These are phyloP conservation scores for Ctena decussata DNA, from an alignment of 2,888 invertebrate species.

Conservation along the genomic window DNA sequence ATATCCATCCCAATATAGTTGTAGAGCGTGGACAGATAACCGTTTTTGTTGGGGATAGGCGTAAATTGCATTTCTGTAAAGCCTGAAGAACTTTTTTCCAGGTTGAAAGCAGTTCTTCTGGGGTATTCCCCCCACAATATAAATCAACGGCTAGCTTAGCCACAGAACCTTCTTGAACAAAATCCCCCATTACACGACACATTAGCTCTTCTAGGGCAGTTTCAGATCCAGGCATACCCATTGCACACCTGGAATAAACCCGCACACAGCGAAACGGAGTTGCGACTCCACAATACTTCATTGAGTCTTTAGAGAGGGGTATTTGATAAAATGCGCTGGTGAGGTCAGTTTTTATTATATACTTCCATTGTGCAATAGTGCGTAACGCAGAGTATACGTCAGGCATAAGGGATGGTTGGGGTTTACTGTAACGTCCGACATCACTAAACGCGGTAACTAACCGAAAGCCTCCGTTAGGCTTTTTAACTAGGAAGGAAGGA, in stretches of 20 bases:
- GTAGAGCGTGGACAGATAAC: too few species aligned
- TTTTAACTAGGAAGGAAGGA: neutral
- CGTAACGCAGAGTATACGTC: neutral
- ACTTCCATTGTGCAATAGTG: neutral
- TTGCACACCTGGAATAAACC: neutral
- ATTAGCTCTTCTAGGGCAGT: neutral
- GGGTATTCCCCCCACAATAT: too few species aligned
- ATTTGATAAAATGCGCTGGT: neutral
- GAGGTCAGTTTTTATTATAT: neutral
- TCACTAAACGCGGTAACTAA: neutral
- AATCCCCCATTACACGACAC: neutral
- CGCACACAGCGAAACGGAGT: neutral
- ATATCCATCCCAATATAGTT: too few species aligned
- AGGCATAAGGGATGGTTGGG: neutral
- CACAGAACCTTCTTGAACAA: neutral
- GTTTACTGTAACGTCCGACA: neutral
- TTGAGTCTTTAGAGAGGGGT: neutral
- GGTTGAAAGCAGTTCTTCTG: too few species aligned
- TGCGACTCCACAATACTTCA: neutral
- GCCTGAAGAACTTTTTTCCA: too few species aligned
- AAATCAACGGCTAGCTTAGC: neutral
- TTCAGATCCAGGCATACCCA: neutral
- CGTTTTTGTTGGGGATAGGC: too few species aligned
- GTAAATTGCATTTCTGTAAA: too few species aligned
- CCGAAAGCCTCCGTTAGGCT: neutral